Base-by-base conservation (phyloP, 2,113 vertebrate genomes). In the Ursus arctos region DNA sequence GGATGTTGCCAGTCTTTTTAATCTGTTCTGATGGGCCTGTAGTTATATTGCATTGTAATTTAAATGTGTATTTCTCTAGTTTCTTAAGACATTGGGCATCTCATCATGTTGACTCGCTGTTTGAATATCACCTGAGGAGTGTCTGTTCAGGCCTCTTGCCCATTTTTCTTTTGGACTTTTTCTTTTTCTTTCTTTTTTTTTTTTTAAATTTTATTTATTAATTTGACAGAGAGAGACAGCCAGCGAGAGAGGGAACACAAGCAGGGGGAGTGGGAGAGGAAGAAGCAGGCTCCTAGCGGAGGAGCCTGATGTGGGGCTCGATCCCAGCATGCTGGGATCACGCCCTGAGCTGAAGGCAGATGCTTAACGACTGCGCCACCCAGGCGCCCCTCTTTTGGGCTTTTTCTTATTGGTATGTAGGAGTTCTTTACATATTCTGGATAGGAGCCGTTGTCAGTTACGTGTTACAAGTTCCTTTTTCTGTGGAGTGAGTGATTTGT, bases 121-220 rank as follows among this genome's bases (percentile, higher is more conserved):
- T 97, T 79, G 69, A 40, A 15, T 87, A 40, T 69, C n/a, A 53
- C 19, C 59, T 22, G 83, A 93, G n/a, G 26, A 49, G 7, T 61
- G 28, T 51, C 69, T 88, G 4, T n/a, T 91, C 47, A 92, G 24
- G 2, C 51, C 19, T 65, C 26, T 91, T n/a, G 8, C 3, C 26
- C 13, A 26, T 85, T 88, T 95, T 91, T 74, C 28, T 93, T 88
- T 61, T 53, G 53, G 55, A 7, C 14, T 87, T 89, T 79, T 93
- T 67, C 40, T 93, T 79, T 36, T 36, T 36, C 36, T 36, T 36
- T 36, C 36, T 36, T 36, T 36, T 36, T 36, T 36, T 36, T 36
- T 36, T 36, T 36, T 36, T 36, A 36, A 36, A 36, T 36, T 36
- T 2, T 36, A 36, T 36, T 36, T 36, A 36, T 36, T 36, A 36